Evolutionary conservation across 2,888 invertebrate genomes (phyloP).

Genomic region (Glaucopsyche alexis): DNA sequence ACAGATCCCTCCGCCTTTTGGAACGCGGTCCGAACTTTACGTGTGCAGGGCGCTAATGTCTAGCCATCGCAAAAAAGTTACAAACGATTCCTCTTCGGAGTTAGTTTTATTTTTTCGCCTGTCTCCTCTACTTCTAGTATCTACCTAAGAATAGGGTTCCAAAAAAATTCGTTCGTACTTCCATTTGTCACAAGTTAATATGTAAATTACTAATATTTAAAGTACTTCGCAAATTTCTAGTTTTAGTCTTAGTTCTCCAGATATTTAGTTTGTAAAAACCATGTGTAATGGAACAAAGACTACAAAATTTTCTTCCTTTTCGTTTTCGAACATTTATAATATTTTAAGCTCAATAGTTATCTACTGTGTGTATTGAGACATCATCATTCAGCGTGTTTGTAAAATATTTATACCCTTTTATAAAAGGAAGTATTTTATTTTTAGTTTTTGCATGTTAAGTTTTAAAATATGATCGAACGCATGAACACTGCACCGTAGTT

Average conservation of each 20-base stretch:
- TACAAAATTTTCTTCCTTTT: constrained; percentile 21
- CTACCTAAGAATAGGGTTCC: background rate
- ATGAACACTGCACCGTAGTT: constrained; percentile 53
- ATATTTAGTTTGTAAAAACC: constrained; percentile 9
- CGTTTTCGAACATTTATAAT: background rate
- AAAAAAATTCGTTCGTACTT: background rate
- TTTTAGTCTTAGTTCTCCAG: constrained; percentile 12
- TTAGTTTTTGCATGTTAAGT: constrained; percentile 41
- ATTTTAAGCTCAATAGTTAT: constrained; percentile 13
- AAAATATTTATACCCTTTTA: constrained; percentile 31
- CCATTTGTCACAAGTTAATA: background rate
- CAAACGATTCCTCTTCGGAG: background rate
- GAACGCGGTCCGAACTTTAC: no score
- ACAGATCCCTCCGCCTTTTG: no score
- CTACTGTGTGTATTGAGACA: constrained; percentile 26
- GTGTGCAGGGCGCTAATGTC: background rate
- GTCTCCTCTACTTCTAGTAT: background rate
- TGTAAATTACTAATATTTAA: background rate
- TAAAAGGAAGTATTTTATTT: constrained; percentile 34
- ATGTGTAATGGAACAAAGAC: background rate
- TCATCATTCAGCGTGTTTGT: constrained; percentile 23
- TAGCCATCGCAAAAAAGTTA: background rate
- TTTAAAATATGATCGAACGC: constrained; percentile 41
- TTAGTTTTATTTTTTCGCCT: background rate
- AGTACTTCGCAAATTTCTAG: background rate